phyloP scores from a whole-genome alignment of 1,140 invertebrate species.

The Holotrichia oblita region DNA sequence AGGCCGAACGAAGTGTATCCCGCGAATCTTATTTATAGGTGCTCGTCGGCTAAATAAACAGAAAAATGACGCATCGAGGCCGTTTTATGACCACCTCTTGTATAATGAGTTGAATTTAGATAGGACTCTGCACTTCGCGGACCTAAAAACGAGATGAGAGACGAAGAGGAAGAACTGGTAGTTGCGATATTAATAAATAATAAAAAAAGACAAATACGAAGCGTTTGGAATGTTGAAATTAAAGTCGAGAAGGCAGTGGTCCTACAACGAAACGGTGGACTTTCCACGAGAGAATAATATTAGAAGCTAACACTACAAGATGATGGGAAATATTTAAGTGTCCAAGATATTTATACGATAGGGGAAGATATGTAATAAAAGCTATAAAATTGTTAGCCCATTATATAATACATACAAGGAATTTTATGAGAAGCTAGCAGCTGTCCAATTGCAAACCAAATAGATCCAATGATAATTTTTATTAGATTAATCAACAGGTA shows the following conservation, averaged over 20 bases:
- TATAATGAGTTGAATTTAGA: not conserved
- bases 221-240: constrained; percentile 3
- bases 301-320: too few relatives aligned
- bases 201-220: constrained; percentile 24
- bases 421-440: too few relatives aligned
- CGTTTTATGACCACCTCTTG: constrained; percentile 12
- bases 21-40: constrained; percentile 26
- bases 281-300: too few relatives aligned
- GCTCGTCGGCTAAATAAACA: constrained; percentile 20
- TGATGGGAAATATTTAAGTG: too few relatives aligned
- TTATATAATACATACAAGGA: too few relatives aligned
- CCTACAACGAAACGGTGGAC: not conserved
- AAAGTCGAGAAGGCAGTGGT: not conserved
- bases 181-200: not conserved
- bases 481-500: too few relatives aligned
- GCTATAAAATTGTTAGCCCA: too few relatives aligned
- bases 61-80: constrained; percentile 26
- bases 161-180: not conserved
- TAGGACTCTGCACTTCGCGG: not conserved
- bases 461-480: too few relatives aligned
- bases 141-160: not conserved
- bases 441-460: too few relatives aligned
- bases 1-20: constrained; percentile 3
- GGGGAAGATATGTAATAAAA: too few relatives aligned
- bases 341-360: too few relatives aligned